Evolutionary conservation across 2,113 vertebrate genomes (phyloP).

Genomic region (Pteruthius melanotis): DNA sequence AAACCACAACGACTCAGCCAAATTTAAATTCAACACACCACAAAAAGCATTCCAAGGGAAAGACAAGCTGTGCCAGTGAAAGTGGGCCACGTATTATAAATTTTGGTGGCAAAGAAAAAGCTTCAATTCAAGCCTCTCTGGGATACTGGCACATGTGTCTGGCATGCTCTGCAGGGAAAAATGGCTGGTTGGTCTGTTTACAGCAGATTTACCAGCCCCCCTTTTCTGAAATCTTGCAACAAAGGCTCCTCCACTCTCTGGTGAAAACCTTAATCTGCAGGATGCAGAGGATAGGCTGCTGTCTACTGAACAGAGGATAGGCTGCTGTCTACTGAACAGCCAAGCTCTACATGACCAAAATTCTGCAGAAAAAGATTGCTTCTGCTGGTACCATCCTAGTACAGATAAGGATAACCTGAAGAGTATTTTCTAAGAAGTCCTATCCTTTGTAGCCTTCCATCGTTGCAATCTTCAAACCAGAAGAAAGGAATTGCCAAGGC

Average conservation of each 20-base stretch:
- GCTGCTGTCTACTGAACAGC: background rate
- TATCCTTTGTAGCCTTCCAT: background rate
- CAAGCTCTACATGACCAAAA: background rate
- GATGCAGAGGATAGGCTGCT: background rate
- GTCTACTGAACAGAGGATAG: background rate
- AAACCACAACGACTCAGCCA: background rate
- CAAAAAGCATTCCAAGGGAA: background rate
- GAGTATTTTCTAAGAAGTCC: background rate
- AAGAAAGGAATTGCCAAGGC: background rate
- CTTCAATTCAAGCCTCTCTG: background rate
- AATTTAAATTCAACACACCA: background rate
- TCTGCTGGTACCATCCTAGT: background rate
- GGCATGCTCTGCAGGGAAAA: background rate
- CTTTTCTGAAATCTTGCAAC: background rate
- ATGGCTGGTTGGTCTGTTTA: slow-evolving; percentile 3
- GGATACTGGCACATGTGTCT: background rate
- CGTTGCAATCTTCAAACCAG: background rate
- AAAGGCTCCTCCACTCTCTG: background rate
- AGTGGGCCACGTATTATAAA: slow-evolving; percentile 4
- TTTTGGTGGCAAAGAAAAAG: background rate
- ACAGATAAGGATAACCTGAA: background rate
- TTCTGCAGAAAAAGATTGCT: background rate
- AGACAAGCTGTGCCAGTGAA: slow-evolving; percentile 6
- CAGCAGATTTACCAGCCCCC: background rate
- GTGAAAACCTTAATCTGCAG: slow-evolving; percentile 11